Conservation (phyloP, 2,888 invertebrate species). For the Luperina testacea region DNA sequence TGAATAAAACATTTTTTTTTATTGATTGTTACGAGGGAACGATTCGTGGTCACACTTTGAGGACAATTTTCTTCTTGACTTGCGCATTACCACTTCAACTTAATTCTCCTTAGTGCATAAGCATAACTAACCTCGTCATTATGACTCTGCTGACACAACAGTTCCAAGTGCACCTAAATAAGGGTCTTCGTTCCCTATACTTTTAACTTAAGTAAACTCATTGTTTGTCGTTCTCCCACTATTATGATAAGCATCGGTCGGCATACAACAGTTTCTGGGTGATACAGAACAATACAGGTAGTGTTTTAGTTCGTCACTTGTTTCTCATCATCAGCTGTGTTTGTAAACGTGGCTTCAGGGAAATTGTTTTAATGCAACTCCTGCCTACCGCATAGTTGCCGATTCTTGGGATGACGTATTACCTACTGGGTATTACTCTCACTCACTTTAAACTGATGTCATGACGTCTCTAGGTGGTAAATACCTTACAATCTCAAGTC, state of each 20-base stretch:
- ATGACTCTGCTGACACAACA: slow-evolving; percentile 12
- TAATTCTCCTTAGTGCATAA: slow-evolving; percentile 5
- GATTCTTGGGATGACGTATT: neutral
- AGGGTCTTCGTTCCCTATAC: slow-evolving; percentile 22
- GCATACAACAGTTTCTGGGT: slow-evolving; percentile 22
- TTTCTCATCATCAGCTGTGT: slow-evolving; percentile 28
- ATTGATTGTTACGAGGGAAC: neutral
- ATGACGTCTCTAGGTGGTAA: neutral
- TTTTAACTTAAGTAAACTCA: slow-evolving; percentile 51
- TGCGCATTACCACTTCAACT: neutral
- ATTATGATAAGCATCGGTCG: slow-evolving; percentile 50
- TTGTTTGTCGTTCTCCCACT: slow-evolving; percentile 54
- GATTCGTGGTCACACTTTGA: neutral
- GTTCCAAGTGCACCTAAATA: slow-evolving; percentile 34
- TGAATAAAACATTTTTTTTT: no score
- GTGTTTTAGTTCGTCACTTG: slow-evolving; percentile 23
- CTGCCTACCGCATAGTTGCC: neutral
- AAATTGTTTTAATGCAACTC: neutral
- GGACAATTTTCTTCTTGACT: neutral
- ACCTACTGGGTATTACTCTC: neutral
- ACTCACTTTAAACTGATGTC: neutral
- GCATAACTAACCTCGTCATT: neutral
- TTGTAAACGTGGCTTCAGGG: slow-evolving; percentile 13
- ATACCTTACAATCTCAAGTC: neutral
- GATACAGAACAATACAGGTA: slow-evolving; percentile 30